Percentiles rank a stretch among this genome's conserved stretches.
Conservation (phyloP, 2,797 vertebrate species). For the Silurus lanzhouensis region DNA sequence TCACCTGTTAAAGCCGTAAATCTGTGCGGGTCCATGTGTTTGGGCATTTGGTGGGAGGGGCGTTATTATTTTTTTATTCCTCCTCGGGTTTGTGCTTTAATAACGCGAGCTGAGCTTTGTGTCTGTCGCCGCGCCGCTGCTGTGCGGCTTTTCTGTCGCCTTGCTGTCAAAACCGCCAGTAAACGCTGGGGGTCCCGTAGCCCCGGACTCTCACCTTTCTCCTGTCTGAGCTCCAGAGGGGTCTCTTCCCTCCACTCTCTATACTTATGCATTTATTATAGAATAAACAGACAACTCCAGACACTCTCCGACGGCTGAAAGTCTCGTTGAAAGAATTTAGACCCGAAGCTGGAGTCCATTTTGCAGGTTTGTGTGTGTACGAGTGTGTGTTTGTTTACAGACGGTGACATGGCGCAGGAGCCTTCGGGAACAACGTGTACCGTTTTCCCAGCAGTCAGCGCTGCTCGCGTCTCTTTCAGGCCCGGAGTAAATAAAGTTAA, state of each 20-base stretch:
- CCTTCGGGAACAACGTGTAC: not conserved
- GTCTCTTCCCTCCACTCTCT: not conserved
- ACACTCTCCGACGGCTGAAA: not conserved
- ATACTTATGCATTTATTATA: not conserved
- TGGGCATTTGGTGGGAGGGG: too few relatives aligned
- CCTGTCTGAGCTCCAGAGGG: not conserved
- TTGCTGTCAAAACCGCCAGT: slow-evolving; percentile 41
- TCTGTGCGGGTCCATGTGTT: not conserved
- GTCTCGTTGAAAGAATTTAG: slow-evolving; percentile 14
- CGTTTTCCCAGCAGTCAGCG: slow-evolving; percentile 8
- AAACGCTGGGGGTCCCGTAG: not conserved
- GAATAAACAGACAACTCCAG: not conserved
- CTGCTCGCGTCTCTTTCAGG: not conserved
- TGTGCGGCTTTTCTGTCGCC: slow-evolving; percentile 27
- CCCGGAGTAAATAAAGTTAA: slow-evolving; percentile 56
- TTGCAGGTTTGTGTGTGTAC: slow-evolving; percentile 56
- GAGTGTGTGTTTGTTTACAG: slow-evolving; percentile 67
- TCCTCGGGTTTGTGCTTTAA: slow-evolving; percentile 33
- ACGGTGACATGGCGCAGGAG: slow-evolving; percentile 67
- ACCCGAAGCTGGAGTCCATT: slow-evolving; percentile 68
- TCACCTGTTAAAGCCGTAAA: slow-evolving; percentile 62
- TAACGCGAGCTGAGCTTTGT: slow-evolving; percentile 7
- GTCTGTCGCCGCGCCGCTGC: slow-evolving; percentile 10
- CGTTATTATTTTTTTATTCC: slow-evolving; percentile 12
- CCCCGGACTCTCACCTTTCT: slow-evolving; percentile 12